Base-by-base conservation (phyloP, 2,888 invertebrate genomes). In the Plagodis dolabraria region DNA sequence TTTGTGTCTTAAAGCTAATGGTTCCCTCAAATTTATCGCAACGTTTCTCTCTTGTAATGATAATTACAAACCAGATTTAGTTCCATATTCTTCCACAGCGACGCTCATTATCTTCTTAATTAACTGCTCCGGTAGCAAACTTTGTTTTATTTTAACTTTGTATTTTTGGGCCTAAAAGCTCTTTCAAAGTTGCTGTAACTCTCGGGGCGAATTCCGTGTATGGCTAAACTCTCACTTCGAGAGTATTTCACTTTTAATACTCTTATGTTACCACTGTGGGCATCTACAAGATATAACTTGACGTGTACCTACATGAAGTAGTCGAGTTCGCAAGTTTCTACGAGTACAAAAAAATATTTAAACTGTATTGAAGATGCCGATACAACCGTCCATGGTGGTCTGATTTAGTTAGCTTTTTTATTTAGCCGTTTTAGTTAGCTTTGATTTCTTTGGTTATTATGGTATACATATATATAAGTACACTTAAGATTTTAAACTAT, bases 91-190 rank as follows among this genome's bases (percentile, higher is more conserved):
- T 43, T 47, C 11, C 11, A 33, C 12, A 34, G 40, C 12, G n/a
- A 7, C 34, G 42, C 62, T 65, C 63, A 64, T 67, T 67, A 65
- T 57, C 53, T 50, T n/a, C 57, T 45, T 62, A 67, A 69, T 67
- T 61, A 69, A 64, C 61, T 64, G 57, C 60, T 50, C 9, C 50
- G 12, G 48, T 33, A 38, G 33, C 34, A 48, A 55, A 58, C 52
- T 62, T 57, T 54, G 42, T 49, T 63, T 58, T 49, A 38, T 48
- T 53, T 58, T 7, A 54, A 60, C 55, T 50, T 60, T 47, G 42
- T 64, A 59, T 48, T 54, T 53, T 60, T 59, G 45, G 49, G 55
- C 48, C 44, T 58, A 51, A 58, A 59, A 63, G 48, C 51, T 57
- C 47, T 57, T 60, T 58, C 50, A 54, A 63, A 60, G 60, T 64